Conservation (phyloP, 2,888 invertebrate species). For the Noctua fimbriata region DNA sequence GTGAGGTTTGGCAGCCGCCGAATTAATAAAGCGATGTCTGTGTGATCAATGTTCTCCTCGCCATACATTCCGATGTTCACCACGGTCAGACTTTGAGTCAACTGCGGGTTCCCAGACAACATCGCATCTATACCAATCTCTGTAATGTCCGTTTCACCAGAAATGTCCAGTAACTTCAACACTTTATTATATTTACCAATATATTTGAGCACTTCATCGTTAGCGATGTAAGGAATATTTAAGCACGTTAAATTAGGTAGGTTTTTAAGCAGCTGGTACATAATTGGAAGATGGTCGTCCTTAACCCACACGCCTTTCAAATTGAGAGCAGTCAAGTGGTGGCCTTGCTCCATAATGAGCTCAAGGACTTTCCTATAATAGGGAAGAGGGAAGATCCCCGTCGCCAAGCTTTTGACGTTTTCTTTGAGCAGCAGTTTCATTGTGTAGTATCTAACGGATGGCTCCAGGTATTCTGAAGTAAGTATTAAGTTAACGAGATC, state of each 20-base stretch:
- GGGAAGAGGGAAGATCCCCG: slow-evolving; percentile 93
- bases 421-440: slow-evolving; percentile 92
- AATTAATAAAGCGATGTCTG: slow-evolving; percentile 91
- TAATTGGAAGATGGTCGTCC: slow-evolving; percentile 92
- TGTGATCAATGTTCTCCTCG: slow-evolving; percentile 92
- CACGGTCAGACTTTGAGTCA: slow-evolving; percentile 90
- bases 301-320: slow-evolving; percentile 94
- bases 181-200: slow-evolving; percentile 90
- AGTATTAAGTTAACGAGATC: slow-evolving; percentile 92
- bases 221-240: slow-evolving; percentile 93
- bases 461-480: slow-evolving; percentile 92
- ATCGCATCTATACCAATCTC: slow-evolving; percentile 91
- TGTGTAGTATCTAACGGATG: slow-evolving; percentile 92
- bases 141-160: slow-evolving; percentile 93
- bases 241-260: slow-evolving; percentile 91
- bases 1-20: slow-evolving; percentile 91
- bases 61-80: slow-evolving; percentile 93
- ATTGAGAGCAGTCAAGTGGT: slow-evolving; percentile 91
- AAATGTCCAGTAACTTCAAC: slow-evolving; percentile 91
- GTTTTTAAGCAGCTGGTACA: slow-evolving; percentile 91
- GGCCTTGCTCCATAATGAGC: slow-evolving; percentile 91
- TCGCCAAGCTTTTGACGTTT: slow-evolving; percentile 92
- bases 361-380: slow-evolving; percentile 93
- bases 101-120: slow-evolving; percentile 87
- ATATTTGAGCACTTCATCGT: slow-evolving; percentile 92